Percentiles rank a stretch among this genome's conserved stretches.
These are phyloP conservation scores for Schizopygopsis malacanthus DNA, from an alignment of 2,797 vertebrate genomes.

Conservation along the genomic window DNA sequence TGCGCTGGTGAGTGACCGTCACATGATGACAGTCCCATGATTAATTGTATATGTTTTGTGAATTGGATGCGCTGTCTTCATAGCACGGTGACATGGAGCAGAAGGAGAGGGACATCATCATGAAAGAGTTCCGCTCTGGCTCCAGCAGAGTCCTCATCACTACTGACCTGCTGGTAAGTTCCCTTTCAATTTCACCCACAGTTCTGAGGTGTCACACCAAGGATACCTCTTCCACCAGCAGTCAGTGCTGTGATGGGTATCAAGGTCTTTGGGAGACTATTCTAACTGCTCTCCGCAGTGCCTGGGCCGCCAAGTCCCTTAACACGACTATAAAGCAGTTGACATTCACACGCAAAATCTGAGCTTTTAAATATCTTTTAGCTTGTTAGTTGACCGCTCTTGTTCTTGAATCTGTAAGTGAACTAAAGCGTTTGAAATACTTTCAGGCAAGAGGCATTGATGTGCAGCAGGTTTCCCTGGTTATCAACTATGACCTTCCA, in stretches of 20 bases:
- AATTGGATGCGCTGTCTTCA: neutral
- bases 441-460: slow-evolving; percentile 89
- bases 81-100: slow-evolving; percentile 94
- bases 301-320: slow-evolving; percentile 45
- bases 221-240: slow-evolving; percentile 54
- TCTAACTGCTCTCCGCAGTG: slow-evolving; percentile 60
- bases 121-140: slow-evolving; percentile 90
- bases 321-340: slow-evolving; percentile 58
- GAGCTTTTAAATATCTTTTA: neutral
- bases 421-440: neutral
- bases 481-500: slow-evolving; percentile 93
- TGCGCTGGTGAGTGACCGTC: slow-evolving; percentile 80
- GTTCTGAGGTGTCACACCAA: slow-evolving; percentile 3
- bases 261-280: slow-evolving; percentile 60
- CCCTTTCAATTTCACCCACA: neutral
- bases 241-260: slow-evolving; percentile 55
- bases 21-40: fast-evolving
- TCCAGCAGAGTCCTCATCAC: slow-evolving; percentile 91
- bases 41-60: neutral
- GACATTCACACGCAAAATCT: slow-evolving; percentile 24
- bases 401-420: neutral
- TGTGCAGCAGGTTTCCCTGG: slow-evolving; percentile 91
- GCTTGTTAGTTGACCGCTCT: neutral
- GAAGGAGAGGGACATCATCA: slow-evolving; percentile 92
- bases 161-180: slow-evolving; percentile 88